These are phyloP conservation scores for Drosophila peninsularis DNA, from an alignment of 2,888 invertebrate species.

Conservation along the genomic window DNA sequence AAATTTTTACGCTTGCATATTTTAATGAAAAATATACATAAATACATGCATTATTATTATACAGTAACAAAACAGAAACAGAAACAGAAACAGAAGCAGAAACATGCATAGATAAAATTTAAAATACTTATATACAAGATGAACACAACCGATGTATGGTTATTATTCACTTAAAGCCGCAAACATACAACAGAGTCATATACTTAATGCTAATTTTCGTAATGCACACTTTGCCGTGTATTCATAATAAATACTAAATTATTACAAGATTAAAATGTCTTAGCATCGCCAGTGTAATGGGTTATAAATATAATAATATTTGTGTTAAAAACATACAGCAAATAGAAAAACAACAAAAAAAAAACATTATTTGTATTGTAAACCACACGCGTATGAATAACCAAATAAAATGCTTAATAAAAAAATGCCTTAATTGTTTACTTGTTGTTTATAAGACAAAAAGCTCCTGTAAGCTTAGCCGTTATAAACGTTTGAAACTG, in stretches of 20 bases:
- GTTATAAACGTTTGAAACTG: neutral
- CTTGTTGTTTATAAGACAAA: neutral
- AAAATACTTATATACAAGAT: conserved; percentile 55
- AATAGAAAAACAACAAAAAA: conserved; percentile 45
- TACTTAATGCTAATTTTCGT: conserved; percentile 68
- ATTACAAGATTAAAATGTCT: conserved; percentile 66
- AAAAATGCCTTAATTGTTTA: conserved; percentile 17
- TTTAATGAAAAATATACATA: conserved; percentile 71
- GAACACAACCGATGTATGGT: conserved; percentile 38
- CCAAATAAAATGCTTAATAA: conserved; percentile 78
- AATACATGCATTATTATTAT: conserved; percentile 56
- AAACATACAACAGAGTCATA: conserved; percentile 39
- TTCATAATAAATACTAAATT: conserved; percentile 52
- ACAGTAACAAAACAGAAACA: conserved; percentile 50
- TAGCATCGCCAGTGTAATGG: conserved; percentile 68
- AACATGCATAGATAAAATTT: conserved; percentile 70
- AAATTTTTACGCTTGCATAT: conserved; percentile 78
- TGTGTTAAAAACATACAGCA: conserved; percentile 71
- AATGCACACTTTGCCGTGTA: conserved; percentile 67
- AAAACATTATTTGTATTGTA: conserved; percentile 80
- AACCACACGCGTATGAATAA: conserved; percentile 81
- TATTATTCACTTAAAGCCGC: conserved; percentile 51
- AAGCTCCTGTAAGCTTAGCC: neutral
- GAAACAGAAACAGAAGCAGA: conserved; percentile 30
- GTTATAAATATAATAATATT: conserved; percentile 63